Percentiles rank a stretch among this genome's conserved stretches.
These are phyloP conservation scores for Mimumesa dahlbomi DNA, from an alignment of 2,888 invertebrate species.

Conservation along the genomic window DNA sequence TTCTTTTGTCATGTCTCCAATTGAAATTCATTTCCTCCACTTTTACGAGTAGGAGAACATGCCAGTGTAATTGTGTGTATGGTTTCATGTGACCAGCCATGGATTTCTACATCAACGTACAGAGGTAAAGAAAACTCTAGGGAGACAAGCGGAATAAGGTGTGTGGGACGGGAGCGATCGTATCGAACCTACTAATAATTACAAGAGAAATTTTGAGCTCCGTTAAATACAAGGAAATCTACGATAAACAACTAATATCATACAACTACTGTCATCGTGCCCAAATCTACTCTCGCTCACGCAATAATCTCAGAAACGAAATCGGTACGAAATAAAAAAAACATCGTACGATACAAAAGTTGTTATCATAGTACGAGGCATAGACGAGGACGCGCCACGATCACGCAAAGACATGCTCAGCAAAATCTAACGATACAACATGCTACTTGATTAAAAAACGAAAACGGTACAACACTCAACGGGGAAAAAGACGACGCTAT, in stretches of 20 bases:
- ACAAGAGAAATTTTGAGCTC: slow-evolving; percentile 69
- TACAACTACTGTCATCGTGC: slow-evolving; percentile 69
- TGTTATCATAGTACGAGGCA: neutral
- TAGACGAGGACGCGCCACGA: slow-evolving; percentile 42
- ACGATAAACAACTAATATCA: slow-evolving; percentile 69
- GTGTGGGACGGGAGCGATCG: slow-evolving; percentile 41
- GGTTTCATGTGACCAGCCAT: no score
- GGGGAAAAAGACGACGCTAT: slow-evolving; percentile 10
- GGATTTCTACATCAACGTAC: slow-evolving; percentile 62
- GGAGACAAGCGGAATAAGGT: slow-evolving; percentile 32
- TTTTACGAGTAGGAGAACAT: slow-evolving; percentile 29
- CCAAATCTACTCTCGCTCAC: slow-evolving; percentile 62
- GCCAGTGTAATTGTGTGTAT: no score
- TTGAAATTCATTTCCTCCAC: slow-evolving; percentile 35
- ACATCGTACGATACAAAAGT: slow-evolving; percentile 22
- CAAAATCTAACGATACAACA: no score
- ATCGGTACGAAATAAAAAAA: slow-evolving; percentile 23
- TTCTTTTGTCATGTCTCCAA: slow-evolving; percentile 11
- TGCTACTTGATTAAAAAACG: neutral
- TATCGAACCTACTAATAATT: slow-evolving; percentile 63
- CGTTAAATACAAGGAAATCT: slow-evolving; percentile 67
- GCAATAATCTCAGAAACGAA: slow-evolving; percentile 52
- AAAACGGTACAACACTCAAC: neutral
- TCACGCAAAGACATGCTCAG: slow-evolving; percentile 4
- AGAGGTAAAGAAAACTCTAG: slow-evolving; percentile 46